Base-by-base conservation (phyloP, 37 sponge, comb jelly and placozoan genomes). In the Oopsacas minuta region DNA sequence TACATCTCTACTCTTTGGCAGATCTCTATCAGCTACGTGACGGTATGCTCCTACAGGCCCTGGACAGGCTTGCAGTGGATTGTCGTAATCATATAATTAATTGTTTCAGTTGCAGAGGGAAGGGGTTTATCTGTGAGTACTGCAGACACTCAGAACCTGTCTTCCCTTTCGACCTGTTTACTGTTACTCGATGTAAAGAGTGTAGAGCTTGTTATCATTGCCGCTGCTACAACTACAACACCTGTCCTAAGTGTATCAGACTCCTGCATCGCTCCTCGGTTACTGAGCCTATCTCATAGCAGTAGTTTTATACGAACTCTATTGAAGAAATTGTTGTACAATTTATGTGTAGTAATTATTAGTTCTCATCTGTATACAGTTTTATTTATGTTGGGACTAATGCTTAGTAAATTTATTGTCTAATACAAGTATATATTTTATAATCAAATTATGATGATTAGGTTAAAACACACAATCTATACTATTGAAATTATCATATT, bases 91-190 rank as follows among this genome's bases (percentile, higher is more conserved):
- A 69, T 52, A 52, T 86, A 3, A 37, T 37, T 1, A 12, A 53
- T 35, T 84, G 84, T 25, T 82, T 89, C 82, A 23, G 91, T 1
- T 97, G 99, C 82, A 61, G 85, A 51, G 93, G 89, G 15, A 92
- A 91, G 49, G 99, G 99, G 15, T 94, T 94, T 86, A 90, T 94
- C 35, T 97, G 99, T 37, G 99, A 97, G 85, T 86, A 93, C 85
- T 97, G 99, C 86, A 81, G 88, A 32, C 82, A 91, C 30, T 52
- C 49, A 30, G 87, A 87, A 22, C 93, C 92, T 42, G 88, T 97
- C 42, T 97, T 87, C 61, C 99, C 99, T 0, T 97, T 97, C 87
- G 94, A 97, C 38, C 75, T 88, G 82, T 35, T 87, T 28, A 88
- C 87, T 81, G 89, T 90, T 35, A 83, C 52, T 0, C 89, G 53